A percentile compares a stretch with the other conserved stretches of the same genome.
Conservation (phyloP, 1,140 invertebrate genomes). For the Bombus picipes region DNA sequence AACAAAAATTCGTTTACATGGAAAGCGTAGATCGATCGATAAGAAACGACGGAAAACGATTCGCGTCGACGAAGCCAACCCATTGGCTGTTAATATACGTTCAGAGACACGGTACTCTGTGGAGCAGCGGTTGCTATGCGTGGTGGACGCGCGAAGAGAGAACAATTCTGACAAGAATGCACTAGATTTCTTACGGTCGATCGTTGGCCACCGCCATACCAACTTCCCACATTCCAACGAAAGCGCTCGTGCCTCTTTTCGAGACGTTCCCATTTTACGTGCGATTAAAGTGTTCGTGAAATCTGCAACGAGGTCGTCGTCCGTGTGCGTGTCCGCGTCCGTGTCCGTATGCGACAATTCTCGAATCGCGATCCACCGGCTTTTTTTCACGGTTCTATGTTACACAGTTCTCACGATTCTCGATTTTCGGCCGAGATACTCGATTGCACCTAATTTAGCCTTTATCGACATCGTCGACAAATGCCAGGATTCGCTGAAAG, state of each 20-base stretch:
- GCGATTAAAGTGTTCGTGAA: constrained; percentile 32
- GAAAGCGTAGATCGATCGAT: not conserved
- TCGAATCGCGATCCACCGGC: constrained; percentile 18
- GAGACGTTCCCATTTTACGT: constrained; percentile 32
- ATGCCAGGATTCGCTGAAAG: constrained; percentile 37
- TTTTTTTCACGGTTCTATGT: not conserved
- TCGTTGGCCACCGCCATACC: constrained; percentile 73
- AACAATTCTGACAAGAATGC: constrained; percentile 56
- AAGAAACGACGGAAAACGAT: not conserved
- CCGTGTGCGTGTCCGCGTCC: constrained; percentile 47
- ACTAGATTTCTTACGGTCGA: constrained; percentile 62
- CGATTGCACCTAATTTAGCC: not conserved
- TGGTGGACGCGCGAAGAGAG: constrained; percentile 28
- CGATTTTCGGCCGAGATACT: constrained; percentile 8
- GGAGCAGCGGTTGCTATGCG: constrained; percentile 18
- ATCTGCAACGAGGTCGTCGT: constrained; percentile 37
- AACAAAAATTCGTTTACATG: no score
- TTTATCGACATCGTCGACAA: constrained; percentile 29
- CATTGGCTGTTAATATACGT: not conserved
- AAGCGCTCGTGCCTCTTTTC: constrained; percentile 48
- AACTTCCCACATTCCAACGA: constrained; percentile 65
- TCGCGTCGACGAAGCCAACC: not conserved
- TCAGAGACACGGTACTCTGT: not conserved
- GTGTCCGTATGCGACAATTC: constrained; percentile 51
- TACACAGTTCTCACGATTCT: not conserved